Base-by-base conservation (phyloP, 2,797 vertebrate species). In the Emydoidea blandingii region DNA sequence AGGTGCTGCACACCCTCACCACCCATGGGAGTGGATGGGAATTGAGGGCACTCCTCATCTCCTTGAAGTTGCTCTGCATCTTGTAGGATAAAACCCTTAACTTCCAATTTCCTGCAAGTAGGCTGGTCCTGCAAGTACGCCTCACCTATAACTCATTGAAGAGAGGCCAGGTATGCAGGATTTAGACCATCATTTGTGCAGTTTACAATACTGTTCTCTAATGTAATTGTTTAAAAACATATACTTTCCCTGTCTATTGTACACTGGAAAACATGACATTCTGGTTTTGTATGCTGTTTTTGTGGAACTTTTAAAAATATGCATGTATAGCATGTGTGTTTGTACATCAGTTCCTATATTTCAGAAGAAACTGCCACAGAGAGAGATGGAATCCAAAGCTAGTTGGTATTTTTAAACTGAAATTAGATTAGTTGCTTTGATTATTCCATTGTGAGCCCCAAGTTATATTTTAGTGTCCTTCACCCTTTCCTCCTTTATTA, bases 401-500 rank as follows among this genome's bases (percentile, higher is more conserved):
- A 82, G 96, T 98, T 99, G 98, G 98, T 99, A 98, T 99, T 98
- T 99, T 99, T 98, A 97, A 98, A 98, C 98, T 98, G 98, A 99
- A 99, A 99, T 99, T 99, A 99, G 99, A 99, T 99, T 99, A 98
- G 98, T 98, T 98, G 98, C 98, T 99, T 99, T 99, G 99, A 99
- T 99, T 99, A 98, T 99, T 98, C 98, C 98, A 98, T 98, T 98
- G 98, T 98, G 98, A 98, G 90, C 94, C 98, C 98, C 98, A 98
- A 98, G 98, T 99, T 98, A 98, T 98, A 99, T 99, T 98, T 98
- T 98, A 98, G 98, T 99, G 98, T 98, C 99, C 99, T 98, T 99
- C 99, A 99, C 99, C 99, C 99, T 99, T 99, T 99, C 98, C 98
- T 99, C 98, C 98, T 99, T 99, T 99, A 99, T 99, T 99, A 99